phyloP scores from a whole-genome alignment of 1,140 invertebrate species.

The Procambarus clarkii region DNA sequence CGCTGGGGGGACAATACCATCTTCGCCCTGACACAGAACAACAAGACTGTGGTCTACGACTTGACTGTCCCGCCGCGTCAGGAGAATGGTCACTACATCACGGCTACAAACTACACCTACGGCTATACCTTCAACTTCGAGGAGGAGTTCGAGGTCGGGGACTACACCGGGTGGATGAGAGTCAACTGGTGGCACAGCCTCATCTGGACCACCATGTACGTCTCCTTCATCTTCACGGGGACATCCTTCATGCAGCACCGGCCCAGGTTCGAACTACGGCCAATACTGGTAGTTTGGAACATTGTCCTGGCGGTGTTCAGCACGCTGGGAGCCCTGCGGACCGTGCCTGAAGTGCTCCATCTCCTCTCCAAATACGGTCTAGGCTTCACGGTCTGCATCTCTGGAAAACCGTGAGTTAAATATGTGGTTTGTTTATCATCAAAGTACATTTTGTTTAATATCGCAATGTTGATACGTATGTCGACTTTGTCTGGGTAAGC shows the following conservation, averaged over 20 bases:
- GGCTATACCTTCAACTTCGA: constrained; percentile 96
- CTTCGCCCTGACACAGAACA: constrained; percentile 47
- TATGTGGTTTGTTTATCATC: no score
- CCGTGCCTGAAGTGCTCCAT: constrained; percentile 90
- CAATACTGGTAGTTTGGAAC: constrained; percentile 93
- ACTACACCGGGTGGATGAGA: constrained; percentile 94
- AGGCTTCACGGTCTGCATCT: constrained; percentile 94
- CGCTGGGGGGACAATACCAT: constrained; percentile 27
- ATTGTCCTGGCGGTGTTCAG: constrained; percentile 92
- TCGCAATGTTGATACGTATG: no score
- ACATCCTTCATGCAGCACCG: constrained; percentile 94
- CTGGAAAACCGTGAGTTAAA: constrained; percentile 81
- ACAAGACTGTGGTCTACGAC: constrained; percentile 55
- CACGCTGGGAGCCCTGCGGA: constrained; percentile 91
- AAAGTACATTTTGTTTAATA: no score
- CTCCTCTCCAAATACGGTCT: constrained; percentile 90
- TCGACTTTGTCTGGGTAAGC: no score
- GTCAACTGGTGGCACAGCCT: constrained; percentile 95
- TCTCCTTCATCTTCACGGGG: constrained; percentile 94
- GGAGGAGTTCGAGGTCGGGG: constrained; percentile 90
- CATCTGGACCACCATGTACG: constrained; percentile 90
- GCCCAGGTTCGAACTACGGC: constrained; percentile 89
- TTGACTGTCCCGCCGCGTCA: constrained; percentile 48
- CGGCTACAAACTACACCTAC: constrained; percentile 85
- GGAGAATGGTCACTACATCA: constrained; percentile 48